Percentiles rank a stretch among this genome's conserved stretches.
Evolutionary conservation across 2,113 vertebrate species (phyloP).

Genomic region (Phainopepla nitens): DNA sequence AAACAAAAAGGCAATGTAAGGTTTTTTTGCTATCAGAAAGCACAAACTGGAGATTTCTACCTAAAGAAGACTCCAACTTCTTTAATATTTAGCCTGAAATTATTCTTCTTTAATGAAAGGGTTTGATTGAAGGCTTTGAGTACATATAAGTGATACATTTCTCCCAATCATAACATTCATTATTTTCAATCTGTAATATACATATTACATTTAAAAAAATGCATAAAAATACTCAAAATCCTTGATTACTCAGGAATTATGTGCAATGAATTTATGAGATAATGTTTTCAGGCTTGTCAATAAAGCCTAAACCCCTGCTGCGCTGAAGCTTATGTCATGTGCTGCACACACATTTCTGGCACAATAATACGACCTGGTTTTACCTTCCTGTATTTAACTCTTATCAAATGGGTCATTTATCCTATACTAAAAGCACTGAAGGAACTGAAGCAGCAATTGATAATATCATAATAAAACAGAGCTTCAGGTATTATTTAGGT

Average conservation of each 20-base stretch:
- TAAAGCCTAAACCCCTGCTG: neutral
- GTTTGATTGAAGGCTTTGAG: neutral
- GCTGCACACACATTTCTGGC: neutral
- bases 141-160: neutral
- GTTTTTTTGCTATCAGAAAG: neutral
- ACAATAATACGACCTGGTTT: neutral
- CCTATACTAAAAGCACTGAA: neutral
- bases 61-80: neutral
- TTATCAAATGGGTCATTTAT: neutral
- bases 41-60: neutral
- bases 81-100: neutral
- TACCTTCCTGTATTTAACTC: constrained; percentile 5
- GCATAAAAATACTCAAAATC: neutral
- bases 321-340: neutral
- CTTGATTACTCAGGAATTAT: constrained; percentile 18
- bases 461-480: neutral
- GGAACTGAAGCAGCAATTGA: neutral
- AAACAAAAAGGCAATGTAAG: neutral
- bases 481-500: neutral
- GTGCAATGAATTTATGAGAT: constrained; percentile 11
- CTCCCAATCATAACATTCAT: constrained; percentile 10
- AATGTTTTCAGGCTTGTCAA: neutral
- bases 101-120: neutral
- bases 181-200: neutral
- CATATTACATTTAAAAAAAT: neutral